These are phyloP conservation scores for Eupsittula cactorum DNA, from an alignment of 2,113 vertebrate genomes.

Conservation along the genomic window DNA sequence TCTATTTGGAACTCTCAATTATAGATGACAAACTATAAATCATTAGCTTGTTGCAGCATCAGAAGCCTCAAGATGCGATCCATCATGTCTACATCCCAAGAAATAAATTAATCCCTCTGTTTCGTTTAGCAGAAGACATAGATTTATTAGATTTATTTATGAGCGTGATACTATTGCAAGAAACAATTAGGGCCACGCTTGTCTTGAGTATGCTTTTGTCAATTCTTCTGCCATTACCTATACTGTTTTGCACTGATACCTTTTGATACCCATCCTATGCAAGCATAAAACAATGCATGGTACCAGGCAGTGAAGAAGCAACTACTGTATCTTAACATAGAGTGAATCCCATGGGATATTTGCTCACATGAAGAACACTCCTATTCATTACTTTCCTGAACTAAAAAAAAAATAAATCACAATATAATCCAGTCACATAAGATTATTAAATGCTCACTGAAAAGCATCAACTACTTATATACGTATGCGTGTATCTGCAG, in stretches of 20 bases:
- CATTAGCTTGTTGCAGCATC: constrained; percentile 4
- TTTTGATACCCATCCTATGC: background rate
- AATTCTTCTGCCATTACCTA: background rate
- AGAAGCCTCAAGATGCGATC: background rate
- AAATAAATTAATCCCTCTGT: background rate
- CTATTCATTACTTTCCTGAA: background rate
- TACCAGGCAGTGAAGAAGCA: background rate
- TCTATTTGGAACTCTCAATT: constrained; percentile 3
- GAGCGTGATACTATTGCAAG: background rate
- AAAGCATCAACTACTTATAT: background rate
- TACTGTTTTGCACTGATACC: background rate
- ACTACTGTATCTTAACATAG: background rate
- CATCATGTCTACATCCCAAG: background rate
- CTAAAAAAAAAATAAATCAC: background rate
- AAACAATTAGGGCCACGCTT: background rate
- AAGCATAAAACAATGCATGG: background rate
- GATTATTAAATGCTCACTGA: background rate
- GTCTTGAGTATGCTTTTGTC: background rate
- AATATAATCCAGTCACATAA: background rate
- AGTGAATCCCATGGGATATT: background rate
- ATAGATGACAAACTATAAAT: constrained; percentile 20
- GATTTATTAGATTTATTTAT: background rate
- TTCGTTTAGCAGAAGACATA: background rate
- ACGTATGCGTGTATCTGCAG: accelerated
- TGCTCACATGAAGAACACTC: background rate